Evolutionary conservation across 1,140 invertebrate genomes (phyloP).

Genomic region (Cherax destructor): DNA sequence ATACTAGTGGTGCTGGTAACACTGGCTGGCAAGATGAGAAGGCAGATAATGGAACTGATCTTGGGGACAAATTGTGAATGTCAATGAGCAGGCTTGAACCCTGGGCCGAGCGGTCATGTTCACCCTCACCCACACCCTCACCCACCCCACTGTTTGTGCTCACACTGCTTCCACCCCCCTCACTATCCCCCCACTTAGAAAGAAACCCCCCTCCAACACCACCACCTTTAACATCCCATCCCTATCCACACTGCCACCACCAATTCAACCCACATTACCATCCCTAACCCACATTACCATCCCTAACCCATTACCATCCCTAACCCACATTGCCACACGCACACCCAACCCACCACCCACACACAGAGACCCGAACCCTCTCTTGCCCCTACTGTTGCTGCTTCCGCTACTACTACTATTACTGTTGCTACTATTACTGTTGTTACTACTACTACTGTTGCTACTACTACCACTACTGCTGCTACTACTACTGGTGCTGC

Average conservation of each 20-base stretch:
- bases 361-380: too few relatives aligned
- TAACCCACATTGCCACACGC: too few relatives aligned
- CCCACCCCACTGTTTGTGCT: neutral
- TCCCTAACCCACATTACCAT: too few relatives aligned
- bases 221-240: neutral
- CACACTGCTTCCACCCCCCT: neutral
- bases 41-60: constrained; percentile 27
- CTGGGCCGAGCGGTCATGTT: neutral
- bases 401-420: too few relatives aligned
- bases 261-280: neutral
- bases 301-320: too few relatives aligned
- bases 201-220: neutral
- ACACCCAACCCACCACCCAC: too few relatives aligned
- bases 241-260: neutral
- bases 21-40: neutral
- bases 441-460: too few relatives aligned
- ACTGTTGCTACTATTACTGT: too few relatives aligned
- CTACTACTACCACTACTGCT: too few relatives aligned
- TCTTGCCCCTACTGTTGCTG: too few relatives aligned
- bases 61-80: constrained; percentile 31
- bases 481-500: too few relatives aligned
- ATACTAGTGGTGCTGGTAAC: neutral
- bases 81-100: constrained; percentile 19
- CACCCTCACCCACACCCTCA: neutral
- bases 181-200: neutral